These are phyloP conservation scores for Slavum lentiscoides DNA, from an alignment of 2,888 invertebrate genomes.

Conservation along the genomic window DNA sequence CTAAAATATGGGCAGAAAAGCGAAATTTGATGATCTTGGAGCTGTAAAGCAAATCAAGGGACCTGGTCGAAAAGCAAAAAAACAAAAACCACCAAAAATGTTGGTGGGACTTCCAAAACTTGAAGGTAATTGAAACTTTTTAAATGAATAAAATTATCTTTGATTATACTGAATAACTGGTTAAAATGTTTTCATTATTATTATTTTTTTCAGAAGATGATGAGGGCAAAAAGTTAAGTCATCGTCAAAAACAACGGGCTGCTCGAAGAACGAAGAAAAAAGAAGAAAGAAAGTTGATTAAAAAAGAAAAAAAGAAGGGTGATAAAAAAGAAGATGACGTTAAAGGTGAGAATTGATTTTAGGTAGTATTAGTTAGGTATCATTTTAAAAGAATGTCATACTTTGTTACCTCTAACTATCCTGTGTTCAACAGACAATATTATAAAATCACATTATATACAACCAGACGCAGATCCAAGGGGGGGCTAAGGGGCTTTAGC, in stretches of 20 bases:
- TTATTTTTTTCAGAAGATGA: conserved; percentile 56
- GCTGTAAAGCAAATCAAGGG: conserved; percentile 82
- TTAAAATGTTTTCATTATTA: background rate
- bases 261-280: conserved; percentile 67
- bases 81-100: conserved; percentile 80
- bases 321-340: conserved; percentile 42
- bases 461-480: too few species aligned
- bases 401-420: too few species aligned
- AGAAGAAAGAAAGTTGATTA: conserved; percentile 61
- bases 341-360: conserved; percentile 16
- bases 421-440: too few species aligned
- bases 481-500: too few species aligned
- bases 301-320: conserved; percentile 58
- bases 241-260: conserved; percentile 71
- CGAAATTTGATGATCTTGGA: conserved; percentile 72
- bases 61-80: conserved; percentile 72
- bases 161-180: background rate
- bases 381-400: too few species aligned
- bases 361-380: background rate
- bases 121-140: conserved; percentile 20
- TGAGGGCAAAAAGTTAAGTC: conserved; percentile 67
- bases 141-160: background rate
- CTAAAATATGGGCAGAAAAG: conserved; percentile 79
- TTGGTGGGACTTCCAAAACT: conserved; percentile 62
- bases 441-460: too few species aligned